Base-by-base conservation (phyloP, 2,888 invertebrate species). In the Macroteleia sp. region DNA sequence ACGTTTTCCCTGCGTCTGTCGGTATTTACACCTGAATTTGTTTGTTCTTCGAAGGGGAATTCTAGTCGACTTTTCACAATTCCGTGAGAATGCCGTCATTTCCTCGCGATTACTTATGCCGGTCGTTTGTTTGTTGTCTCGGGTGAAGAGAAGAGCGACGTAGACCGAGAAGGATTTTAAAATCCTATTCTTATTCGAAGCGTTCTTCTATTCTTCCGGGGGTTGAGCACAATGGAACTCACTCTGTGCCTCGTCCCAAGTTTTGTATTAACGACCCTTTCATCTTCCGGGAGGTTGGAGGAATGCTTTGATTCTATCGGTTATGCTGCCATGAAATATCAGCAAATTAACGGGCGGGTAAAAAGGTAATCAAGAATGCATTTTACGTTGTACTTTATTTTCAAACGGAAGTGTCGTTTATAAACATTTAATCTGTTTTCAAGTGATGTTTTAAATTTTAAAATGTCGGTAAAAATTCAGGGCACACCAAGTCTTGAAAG, bases 221-320 rank as follows among this genome's bases (percentile, higher is more conserved):
- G 54, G 69, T 80, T 70, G 70, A 80, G 76, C 81, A 84, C 82
- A 83, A 85, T 85, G 81, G 82, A 57, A 56, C 32, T 52, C 59
- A 44, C 69, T 62, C 42, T 12, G 57, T 50, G 77, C 77, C 70
- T 75, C 77, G 80, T 61, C 76, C 74, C 79, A 59, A 76, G 69
- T 85, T 85, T 84, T 81, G 83, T 85, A 87, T 87, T 86, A 87
- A 87, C 84, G 84, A 87, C 83, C 86, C 77, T 83, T 82, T 79
- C 84, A 81, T 83, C 79, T 80, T 67, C 79, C 61, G 70, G 59
- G 66, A n/a, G 70, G 50, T 73, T 69, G 46, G 50, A 44, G 17
- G 41, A 75, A 78, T 76, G 74, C 80, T 79, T 81, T 80, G 79
- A 75, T 66, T 44, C 61, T 52, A 46, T 74, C 50, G 59, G 76